Base-by-base conservation (phyloP, 2,888 invertebrate species). In the Galerucella pusilla region DNA sequence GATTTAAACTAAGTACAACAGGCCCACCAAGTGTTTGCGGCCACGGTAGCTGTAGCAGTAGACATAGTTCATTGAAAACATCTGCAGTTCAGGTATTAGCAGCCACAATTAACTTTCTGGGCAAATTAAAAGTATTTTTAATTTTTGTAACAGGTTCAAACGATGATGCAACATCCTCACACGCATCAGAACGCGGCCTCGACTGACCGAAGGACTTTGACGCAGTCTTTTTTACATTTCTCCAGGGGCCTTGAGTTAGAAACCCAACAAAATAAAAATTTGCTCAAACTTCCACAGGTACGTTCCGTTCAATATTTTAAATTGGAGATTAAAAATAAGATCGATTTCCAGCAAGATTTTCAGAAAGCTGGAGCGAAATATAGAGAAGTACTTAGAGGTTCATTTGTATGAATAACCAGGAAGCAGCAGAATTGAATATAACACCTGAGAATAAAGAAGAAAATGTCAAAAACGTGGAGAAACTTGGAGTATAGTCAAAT, bases 221-320 rank as follows among this genome's bases (percentile, higher is more conserved):
- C 89, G 20, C 88, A 89, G 75, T 89, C 89, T 71, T 89, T 90
- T 81, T 85, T 89, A 79, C 88, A 89, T 80, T 90, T 90, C 81
- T 89, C 89, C 59, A 85, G 88, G 82, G 88, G 87, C 74, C 86
- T 89, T 72, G 85, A 84, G n/a, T 78, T 86, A 69, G 86, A 86
- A 73, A 78, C 81, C 73, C 84, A 83, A 79, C 81, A 79, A 71
- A 81, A 80, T 71, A 82, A 79, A 77, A 82, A 78, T 78, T 83
- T 83, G 76, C 83, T 87, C 75, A 85, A 85, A 79, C 81, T 85
- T 78, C 85, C 82, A 78, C 83, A 83, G 82, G 82, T 83, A 74
- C 16, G 68, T 63, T 25, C 11, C 3, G 3, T 28, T 28, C 4
- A 20, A 20, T 20, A 20, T 28, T 28, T 28, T 28, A 28, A 28